Percentiles rank a stretch among this genome's conserved stretches.
Evolutionary conservation across 2,888 invertebrate species (phyloP).

Genomic region (Gasteruption jaculator): DNA sequence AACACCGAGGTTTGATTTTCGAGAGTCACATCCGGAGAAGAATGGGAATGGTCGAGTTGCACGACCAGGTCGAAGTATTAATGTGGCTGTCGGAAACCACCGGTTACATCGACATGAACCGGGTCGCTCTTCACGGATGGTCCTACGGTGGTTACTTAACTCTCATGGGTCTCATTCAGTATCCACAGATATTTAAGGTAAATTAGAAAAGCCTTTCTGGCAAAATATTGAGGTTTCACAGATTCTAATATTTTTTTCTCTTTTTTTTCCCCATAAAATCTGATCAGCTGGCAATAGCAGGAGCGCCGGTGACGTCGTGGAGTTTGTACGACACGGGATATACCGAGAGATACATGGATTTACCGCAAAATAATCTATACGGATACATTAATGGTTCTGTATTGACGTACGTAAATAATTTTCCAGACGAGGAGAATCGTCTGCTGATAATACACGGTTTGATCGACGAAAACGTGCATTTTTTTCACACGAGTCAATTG

Average conservation of each 20-base stretch:
- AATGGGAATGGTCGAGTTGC: constrained; percentile 91
- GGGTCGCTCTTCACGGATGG: constrained; percentile 97
- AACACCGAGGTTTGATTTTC: constrained; percentile 87
- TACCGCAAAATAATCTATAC: constrained; percentile 69
- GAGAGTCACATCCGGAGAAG: constrained; percentile 84
- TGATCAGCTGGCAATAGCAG: constrained; percentile 76
- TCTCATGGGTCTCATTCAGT: constrained; percentile 87
- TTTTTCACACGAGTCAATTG: constrained; percentile 89
- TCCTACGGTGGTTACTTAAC: constrained; percentile 98
- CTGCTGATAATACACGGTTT: constrained; percentile 94
- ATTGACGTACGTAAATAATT: constrained; percentile 76
- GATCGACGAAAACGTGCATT: constrained; percentile 99
- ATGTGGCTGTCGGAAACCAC: constrained; percentile 78
- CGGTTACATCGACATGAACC: constrained; percentile 84
- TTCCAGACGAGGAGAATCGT: constrained; percentile 90
- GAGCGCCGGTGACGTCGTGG: constrained; percentile 98
- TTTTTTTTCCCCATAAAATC: too few species aligned
- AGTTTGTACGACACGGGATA: constrained; percentile 97
- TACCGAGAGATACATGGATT: constrained; percentile 95
- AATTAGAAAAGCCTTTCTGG: background rate
- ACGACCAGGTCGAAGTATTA: constrained; percentile 93
- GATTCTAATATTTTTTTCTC: constrained; percentile 2
- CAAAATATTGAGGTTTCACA: constrained; percentile 1
- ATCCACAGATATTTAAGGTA: constrained; percentile 90
- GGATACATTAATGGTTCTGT: constrained; percentile 86